Base-by-base conservation (phyloP, 2,888 invertebrate species). In the Willowsia nigromaculata region DNA sequence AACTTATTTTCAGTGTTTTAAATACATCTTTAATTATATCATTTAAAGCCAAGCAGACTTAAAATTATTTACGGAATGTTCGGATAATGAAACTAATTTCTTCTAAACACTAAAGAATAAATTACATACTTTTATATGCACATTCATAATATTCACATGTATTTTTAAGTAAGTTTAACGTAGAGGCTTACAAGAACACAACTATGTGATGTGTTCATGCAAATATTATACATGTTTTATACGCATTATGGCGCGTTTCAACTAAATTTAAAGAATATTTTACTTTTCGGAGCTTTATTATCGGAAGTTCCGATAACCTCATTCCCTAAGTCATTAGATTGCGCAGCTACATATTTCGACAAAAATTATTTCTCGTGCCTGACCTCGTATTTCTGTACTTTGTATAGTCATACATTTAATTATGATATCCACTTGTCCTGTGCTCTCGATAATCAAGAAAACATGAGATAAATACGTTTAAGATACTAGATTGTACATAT, bases 21-120 rank as follows among this genome's bases (percentile, higher is more conserved):
- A 74, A 27, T 74, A 47, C 3, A 43, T 43, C 13, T 74, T 27
- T n/a, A n/a, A n/a, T n/a, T n/a, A n/a, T n/a, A n/a, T n/a, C n/a
- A n/a, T 65, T 88, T 88, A 88, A 88, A 88, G 88, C 88, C 83
- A 88, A 83, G 83, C 82, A 83, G 82, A 84, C 88, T 83, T 88
- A 84, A 88, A 82, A 76, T 76, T 88, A 76, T 50, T 81, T 68
- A 74, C 88, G 88, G 88, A 88, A 88, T 88, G 88, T 88, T 47
- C 65, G 18, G 33, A 80, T 80, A 15, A 74, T 74, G 27, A 53
- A 80, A 80, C 78, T 80, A 37, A 80, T 80, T 18, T 53, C 37
- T 50, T 37, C 25, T 50, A 74, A 74, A 47, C 30, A 47, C 11
- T 25, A 11, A n/a, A 50, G 74, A 74, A 85, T 78, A 78, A n/a